Evolutionary conservation across 1,140 invertebrate genomes (phyloP), one percentile per base, ranked within the genome.

Genomic region (Hylyphantes graminicola): DNA sequence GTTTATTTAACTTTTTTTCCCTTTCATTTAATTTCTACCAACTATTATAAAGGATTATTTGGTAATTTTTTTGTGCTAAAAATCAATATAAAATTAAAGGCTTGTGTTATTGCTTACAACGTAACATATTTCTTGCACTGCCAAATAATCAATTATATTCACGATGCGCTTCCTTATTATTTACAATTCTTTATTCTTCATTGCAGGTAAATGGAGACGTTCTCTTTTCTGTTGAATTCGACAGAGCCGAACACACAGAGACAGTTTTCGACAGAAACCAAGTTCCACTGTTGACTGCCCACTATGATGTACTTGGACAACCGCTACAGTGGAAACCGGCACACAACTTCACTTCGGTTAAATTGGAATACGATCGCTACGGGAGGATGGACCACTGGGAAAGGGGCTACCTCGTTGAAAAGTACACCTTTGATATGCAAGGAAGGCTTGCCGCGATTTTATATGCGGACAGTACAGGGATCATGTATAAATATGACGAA

Each of bases 381-480:
- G 97, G 97, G 87, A 92, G 96, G 77, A 93, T 98, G n/a, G 94
- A 95, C 85, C 93, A 93, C 15, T 98, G 97, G 96, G 93, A 94
- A 87, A 97, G 97, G 94, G 97, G 96, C 2, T 92, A 93, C 0
- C 93, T 94, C 7, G 93, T 94, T 87, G 94, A 98, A 88, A 93
- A 93, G 59, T 96, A 96, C 88, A 94, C 92, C 80, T 98, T 97
- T 89, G 95, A 97, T 87, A 92, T 93, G 0, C 94, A 96, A 85
- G 96, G 96, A 1, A 91, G 96, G 85, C 90, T 98, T 12, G 93
- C 94, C 10, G 94, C 96, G 90, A 93, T 96, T 50, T 94, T 93
- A 48, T 94, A 94, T 85, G 92, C 93, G 64, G 93, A 96, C 89
- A 94, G 95, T 57, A 89, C 89, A 11, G 93, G 93, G 10, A 94